Conservation (phyloP, 2,113 vertebrate species). For the Cheirogaleus medius region DNA sequence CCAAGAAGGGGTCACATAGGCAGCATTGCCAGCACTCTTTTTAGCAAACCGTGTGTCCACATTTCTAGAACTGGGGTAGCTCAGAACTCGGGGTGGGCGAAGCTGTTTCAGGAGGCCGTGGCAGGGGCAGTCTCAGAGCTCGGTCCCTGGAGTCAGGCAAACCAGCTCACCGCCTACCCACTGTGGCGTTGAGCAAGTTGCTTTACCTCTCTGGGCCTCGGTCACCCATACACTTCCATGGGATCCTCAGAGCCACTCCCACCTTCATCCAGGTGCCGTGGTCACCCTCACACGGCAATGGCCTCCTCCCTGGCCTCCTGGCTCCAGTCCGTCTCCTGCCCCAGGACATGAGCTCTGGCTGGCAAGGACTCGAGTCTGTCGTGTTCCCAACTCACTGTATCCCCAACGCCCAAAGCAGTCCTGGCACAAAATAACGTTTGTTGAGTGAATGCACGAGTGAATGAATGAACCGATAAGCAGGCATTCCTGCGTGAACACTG, state of each 20-base stretch:
- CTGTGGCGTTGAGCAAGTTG: background rate
- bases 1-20: background rate
- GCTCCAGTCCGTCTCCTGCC: background rate
- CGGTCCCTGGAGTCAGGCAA: background rate
- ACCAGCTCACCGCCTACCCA: no score
- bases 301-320: background rate
- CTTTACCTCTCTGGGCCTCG: background rate
- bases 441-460: background rate
- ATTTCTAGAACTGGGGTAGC: background rate
- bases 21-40: background rate
- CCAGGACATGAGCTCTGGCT: background rate
- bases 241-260: background rate
- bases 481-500: background rate
- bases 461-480: no score
- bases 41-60: no score
- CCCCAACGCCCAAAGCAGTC: background rate
- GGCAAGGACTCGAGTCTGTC: background rate
- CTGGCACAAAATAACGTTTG: background rate
- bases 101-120: rapidly evolving
- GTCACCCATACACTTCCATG: background rate
- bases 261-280: background rate
- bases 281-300: background rate
- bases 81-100: background rate
- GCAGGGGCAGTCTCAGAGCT: background rate
- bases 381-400: background rate